Evolutionary conservation across 2,113 vertebrate species (phyloP).

Genomic region (Gorsachius goisagi): DNA sequence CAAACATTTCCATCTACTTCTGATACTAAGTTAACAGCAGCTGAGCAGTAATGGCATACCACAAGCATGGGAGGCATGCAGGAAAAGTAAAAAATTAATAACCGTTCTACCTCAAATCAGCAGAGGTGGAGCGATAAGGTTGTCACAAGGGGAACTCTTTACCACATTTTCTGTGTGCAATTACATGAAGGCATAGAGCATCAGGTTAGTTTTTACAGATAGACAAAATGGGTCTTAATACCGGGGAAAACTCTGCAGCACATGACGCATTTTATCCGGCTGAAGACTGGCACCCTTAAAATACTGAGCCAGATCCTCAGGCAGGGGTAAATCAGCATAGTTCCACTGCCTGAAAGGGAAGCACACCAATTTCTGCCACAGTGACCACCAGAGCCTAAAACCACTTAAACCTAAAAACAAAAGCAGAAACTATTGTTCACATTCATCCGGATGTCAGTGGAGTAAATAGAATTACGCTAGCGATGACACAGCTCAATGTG

Average conservation of each 20-base stretch:
- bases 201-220: background rate
- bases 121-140: background rate
- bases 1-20: background rate
- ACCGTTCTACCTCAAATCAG: background rate
- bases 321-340: background rate
- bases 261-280: background rate
- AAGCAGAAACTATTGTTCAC: slow-evolving; percentile 19
- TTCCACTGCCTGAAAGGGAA: background rate
- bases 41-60: background rate
- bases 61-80: fast-evolving
- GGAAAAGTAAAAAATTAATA: background rate
- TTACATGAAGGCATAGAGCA: background rate
- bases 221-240: background rate
- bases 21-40: background rate
- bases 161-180: background rate
- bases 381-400: background rate
- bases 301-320: background rate
- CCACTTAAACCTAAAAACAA: background rate
- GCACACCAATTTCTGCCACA: background rate
- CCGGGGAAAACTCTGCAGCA: background rate
- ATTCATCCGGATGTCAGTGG: background rate
- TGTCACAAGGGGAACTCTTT: background rate
- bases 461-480: slow-evolving; percentile 34
- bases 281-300: background rate
- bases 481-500: background rate